phyloP scores from a whole-genome alignment of 2,797 vertebrate species.

The Trachurus trachurus region DNA sequence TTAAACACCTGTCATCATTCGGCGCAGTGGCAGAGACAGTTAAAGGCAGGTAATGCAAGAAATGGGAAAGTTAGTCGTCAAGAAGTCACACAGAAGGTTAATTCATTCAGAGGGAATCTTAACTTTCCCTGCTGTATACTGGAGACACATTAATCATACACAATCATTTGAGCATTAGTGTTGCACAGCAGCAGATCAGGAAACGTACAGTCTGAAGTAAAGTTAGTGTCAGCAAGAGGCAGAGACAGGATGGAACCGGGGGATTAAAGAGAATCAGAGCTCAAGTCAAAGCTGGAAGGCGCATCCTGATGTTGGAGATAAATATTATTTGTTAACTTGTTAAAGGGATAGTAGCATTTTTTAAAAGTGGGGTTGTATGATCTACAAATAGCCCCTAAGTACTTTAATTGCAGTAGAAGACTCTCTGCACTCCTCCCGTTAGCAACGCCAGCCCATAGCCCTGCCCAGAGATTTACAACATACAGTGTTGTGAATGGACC shows the following conservation, averaged over 20 bases:
- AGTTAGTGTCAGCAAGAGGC: constrained; percentile 20
- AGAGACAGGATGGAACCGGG: background rate
- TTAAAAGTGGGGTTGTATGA: too few species aligned
- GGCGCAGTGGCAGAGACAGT: background rate
- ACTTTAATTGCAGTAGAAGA: too few species aligned
- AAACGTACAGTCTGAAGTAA: constrained; percentile 18
- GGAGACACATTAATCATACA: constrained; percentile 33
- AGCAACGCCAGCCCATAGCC: too few species aligned
- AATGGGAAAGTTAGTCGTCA: constrained; percentile 9
- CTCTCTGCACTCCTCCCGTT: too few species aligned
- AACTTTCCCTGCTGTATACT: constrained; percentile 9
- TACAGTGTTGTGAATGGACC: too few species aligned
- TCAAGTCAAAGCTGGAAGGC: background rate
- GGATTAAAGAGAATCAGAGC: constrained; percentile 20
- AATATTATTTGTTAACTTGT: background rate
- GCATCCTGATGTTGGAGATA: constrained; percentile 2
- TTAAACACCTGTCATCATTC: background rate
- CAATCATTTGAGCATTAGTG: constrained; percentile 20
- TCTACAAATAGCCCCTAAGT: too few species aligned
- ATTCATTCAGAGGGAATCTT: constrained; percentile 18
- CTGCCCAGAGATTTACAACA: too few species aligned
- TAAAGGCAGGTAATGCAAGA: background rate
- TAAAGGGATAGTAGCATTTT: too few species aligned
- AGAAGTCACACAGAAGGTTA: constrained; percentile 17
- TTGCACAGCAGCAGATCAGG: constrained; percentile 13